These are phyloP conservation scores for Cercopithecus mona DNA, from an alignment of 2,113 vertebrate genomes.

Conservation along the genomic window DNA sequence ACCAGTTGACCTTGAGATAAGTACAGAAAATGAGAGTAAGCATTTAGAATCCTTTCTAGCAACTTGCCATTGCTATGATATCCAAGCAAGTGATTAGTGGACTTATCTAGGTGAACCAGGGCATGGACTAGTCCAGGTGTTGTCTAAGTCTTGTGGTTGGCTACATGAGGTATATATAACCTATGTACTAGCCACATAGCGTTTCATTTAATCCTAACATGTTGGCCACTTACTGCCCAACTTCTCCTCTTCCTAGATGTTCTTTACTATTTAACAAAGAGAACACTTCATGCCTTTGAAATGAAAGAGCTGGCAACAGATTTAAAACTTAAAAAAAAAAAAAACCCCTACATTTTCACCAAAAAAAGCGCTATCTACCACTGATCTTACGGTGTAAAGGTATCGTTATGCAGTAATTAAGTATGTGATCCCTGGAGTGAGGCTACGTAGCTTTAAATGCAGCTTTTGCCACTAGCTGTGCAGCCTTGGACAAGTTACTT, in stretches of 20 bases:
- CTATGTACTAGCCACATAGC: not conserved
- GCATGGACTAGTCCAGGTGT: not conserved
- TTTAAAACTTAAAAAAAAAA: not conserved
- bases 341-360: not conserved
- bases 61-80: not conserved
- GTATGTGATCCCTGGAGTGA: not conserved
- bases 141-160: not conserved
- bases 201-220: not conserved
- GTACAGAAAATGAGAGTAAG: not conserved
- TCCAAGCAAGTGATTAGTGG: not conserved
- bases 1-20: not conserved
- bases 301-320: not conserved
- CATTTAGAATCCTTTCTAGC: not conserved
- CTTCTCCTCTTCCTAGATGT: not conserved
- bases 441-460: not conserved
- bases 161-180: not conserved
- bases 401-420: not conserved
- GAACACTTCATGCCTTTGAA: constrained; percentile 21
- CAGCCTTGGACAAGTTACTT: not conserved
- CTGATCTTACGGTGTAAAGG: not conserved
- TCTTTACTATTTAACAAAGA: not conserved
- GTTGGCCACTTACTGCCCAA: not conserved
- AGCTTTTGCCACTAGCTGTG: not conserved
- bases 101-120: not conserved
- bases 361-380: not conserved